Evolutionary conservation across 30 jellyfish, hydroid and myxozoan species (phyloP).

Genomic region (Hydractinia symbiolongicarpus): DNA sequence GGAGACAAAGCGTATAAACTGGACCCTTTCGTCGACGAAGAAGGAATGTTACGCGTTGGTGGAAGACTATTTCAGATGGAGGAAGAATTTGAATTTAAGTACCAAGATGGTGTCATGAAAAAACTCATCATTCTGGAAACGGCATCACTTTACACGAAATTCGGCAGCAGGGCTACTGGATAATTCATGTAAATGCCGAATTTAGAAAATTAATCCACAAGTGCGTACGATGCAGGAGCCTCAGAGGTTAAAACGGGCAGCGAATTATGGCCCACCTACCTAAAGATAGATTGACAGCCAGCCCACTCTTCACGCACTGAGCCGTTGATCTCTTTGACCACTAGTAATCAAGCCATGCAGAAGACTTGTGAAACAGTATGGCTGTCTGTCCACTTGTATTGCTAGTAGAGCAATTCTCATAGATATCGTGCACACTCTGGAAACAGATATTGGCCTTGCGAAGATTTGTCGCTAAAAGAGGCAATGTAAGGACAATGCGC

Average conservation of each 20-base stretch:
- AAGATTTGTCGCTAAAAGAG: slow-evolving; percentile 36
- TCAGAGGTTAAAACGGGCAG: slow-evolving; percentile 19
- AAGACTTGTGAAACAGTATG: neutral
- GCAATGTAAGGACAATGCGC: slow-evolving; percentile 31
- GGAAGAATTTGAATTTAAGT: too few relatives aligned
- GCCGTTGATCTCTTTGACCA: slow-evolving; percentile 24
- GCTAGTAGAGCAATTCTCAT: slow-evolving; percentile 21
- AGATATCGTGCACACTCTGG: slow-evolving; percentile 26
- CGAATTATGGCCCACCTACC: neutral
- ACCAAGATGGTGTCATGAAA: slow-evolving; percentile 6
- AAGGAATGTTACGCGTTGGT: too few relatives aligned
- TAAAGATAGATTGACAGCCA: too few relatives aligned
- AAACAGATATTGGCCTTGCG: slow-evolving; percentile 31
- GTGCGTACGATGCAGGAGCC: slow-evolving; percentile 26
- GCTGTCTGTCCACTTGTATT: slow-evolving; percentile 8
- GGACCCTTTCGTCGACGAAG: too few relatives aligned
- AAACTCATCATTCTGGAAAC: slow-evolving; percentile 33
- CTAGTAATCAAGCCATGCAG: slow-evolving; percentile 17
- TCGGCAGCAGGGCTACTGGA: slow-evolving; percentile 2
- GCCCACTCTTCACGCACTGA: neutral
- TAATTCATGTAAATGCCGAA: slow-evolving; percentile 11
- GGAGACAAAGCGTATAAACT: too few relatives aligned
- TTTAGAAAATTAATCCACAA: slow-evolving; percentile 14
- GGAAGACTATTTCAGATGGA: too few relatives aligned
- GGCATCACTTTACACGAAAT: slow-evolving; percentile 25